phyloP scores from a whole-genome alignment of 2,113 vertebrate genomes.

The Amblyornis subalaris region DNA sequence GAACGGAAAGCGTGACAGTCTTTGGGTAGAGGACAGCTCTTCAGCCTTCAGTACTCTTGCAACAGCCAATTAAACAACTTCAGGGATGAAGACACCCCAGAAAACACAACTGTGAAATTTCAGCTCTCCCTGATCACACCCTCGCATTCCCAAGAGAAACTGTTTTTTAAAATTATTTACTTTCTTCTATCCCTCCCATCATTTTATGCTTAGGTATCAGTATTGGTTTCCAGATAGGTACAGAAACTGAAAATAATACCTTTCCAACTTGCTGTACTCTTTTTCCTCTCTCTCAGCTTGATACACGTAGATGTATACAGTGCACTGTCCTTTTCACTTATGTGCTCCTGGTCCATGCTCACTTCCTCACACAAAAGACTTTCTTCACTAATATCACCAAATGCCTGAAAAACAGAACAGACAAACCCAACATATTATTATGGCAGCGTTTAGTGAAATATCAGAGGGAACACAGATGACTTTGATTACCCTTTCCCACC shows the following conservation, averaged over 20 bases:
- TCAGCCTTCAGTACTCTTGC: neutral
- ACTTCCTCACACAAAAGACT: slow-evolving; percentile 13
- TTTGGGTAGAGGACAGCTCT: neutral
- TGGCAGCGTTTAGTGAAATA: neutral
- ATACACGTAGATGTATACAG: neutral
- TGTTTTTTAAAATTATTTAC: neutral
- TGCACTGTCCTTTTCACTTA: neutral
- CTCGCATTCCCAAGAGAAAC: neutral
- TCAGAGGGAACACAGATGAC: slow-evolving; percentile 3
- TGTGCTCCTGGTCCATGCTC: neutral
- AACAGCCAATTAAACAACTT: neutral
- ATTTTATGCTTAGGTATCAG: neutral
- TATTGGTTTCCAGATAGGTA: neutral
- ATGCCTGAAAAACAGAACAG: slow-evolving; percentile 73
- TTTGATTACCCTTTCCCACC: slow-evolving; percentile 8
- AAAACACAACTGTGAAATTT: neutral
- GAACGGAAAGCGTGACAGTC: neutral
- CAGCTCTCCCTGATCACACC: neutral
- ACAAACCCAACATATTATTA: neutral
- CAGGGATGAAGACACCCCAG: neutral
- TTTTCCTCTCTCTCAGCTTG: slow-evolving; percentile 70
- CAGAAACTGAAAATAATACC: slow-evolving; percentile 27
- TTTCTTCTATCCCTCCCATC: neutral
- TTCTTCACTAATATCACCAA: slow-evolving; percentile 69
- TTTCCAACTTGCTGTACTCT: slow-evolving; percentile 66